These are phyloP conservation scores for Tokudaia muenninki DNA, from an alignment of 2,797 vertebrate species.

Conservation along the genomic window DNA sequence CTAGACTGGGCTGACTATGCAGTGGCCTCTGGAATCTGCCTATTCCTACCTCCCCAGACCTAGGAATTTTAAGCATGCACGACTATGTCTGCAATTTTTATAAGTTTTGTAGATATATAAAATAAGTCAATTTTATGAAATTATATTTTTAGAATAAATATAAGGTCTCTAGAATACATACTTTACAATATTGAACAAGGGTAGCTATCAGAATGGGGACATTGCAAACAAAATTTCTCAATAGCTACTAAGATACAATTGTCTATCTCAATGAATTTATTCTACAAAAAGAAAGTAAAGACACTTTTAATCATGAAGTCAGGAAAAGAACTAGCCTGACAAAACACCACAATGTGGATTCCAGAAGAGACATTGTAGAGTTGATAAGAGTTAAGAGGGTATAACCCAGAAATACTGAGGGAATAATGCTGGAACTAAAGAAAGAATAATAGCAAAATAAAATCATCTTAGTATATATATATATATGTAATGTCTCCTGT, in stretches of 20 bases:
- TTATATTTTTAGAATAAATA: conserved; percentile 12
- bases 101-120: background rate
- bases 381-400: background rate
- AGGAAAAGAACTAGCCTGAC: background rate
- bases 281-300: background rate
- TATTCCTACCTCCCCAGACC: background rate
- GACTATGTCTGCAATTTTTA: background rate
- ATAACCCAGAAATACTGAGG: background rate
- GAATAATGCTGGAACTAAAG: background rate
- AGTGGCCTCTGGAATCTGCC: background rate
- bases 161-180: background rate
- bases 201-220: background rate
- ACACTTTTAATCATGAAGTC: background rate
- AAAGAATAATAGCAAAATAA: background rate
- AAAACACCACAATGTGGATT: background rate
- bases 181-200: background rate
- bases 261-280: background rate
- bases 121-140: background rate
- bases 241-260: background rate
- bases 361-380: background rate
- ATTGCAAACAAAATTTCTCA: background rate
- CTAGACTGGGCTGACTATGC: background rate
- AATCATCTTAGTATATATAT: background rate
- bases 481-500: background rate
- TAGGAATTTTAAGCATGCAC: background rate